Evolutionary conservation across 2,888 invertebrate species (phyloP), one percentile per base, ranked within the genome.

Genomic region (Drosophila hamatofila): DNA sequence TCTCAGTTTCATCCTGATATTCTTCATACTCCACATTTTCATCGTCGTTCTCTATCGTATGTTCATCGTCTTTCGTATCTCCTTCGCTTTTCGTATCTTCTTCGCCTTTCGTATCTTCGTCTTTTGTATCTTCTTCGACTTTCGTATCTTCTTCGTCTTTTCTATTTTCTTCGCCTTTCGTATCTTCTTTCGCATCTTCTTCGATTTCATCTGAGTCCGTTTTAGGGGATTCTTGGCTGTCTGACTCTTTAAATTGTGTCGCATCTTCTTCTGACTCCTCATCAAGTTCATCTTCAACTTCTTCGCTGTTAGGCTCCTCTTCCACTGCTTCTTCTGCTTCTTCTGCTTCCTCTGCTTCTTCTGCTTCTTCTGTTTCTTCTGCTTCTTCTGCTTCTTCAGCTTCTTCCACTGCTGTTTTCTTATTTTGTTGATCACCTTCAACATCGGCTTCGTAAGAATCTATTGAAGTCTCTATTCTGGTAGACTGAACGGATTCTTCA

Each of bases 21-120:
- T 46, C 23, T 48, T 66, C n/a, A 18, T 39, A 14, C 6, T 61
- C 73, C 5, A 2, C n/a, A 16, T 23, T 16, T 37, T 58, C 46
- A 5, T 18, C 46, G 16, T 33, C 33, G 11, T 41, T 35, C n/a
- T 52, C 39, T n/a, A 30, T 30, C 18, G 11, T 25, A 16, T 9
- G 11, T 3, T 46, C 42, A 33, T 23, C 9, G 11, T n/a, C n/a
- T n/a, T n/a, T n/a, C n/a, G n/a, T n/a, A n/a, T n/a, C n/a, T n/a
- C n/a, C 25, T 25, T 30, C 25, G 7, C 4, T 7, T 25, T 25
- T 7, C 7, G 4, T 7, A 25, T 25, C 25, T 25, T 0, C n/a
- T n/a, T n/a, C n/a, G n/a, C n/a, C 3, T 6, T 35, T 23, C n/a
- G 9, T 23, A 18, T 9, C 18, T 5, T 41, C 41, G 30, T 21